phyloP scores from a whole-genome alignment of 2,888 invertebrate genomes.

The Pollenia angustigena region DNA sequence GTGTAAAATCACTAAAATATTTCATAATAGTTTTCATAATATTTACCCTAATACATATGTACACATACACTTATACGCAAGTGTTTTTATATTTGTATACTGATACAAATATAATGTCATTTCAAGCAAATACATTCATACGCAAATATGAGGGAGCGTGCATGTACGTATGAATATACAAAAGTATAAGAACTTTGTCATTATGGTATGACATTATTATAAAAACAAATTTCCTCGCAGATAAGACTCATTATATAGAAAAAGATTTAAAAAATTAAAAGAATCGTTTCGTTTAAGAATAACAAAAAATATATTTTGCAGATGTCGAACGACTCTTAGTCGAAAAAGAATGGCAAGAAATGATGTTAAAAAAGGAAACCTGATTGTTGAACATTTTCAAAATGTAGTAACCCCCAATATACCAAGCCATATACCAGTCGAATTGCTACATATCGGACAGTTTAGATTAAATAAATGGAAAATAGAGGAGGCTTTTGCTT shows the following conservation, averaged over 20 bases:
- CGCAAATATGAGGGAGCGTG: no score
- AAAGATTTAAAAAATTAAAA: conserved; percentile 9
- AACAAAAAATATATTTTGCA: no score
- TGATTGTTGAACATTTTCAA: no score
- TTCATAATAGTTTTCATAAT: conserved; percentile 65
- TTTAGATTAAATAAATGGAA: no score
- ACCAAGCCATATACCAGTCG: no score
- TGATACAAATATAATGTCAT: conserved; percentile 10
- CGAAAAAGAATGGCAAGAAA: no score
- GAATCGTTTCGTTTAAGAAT: not conserved
- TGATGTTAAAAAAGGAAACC: no score
- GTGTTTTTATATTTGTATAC: not conserved
- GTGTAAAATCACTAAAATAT: conserved; percentile 68
- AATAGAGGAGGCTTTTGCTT: no score
- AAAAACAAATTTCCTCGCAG: conserved; percentile 22
- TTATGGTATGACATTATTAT: conserved; percentile 40
- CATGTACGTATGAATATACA: not conserved
- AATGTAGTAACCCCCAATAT: no score
- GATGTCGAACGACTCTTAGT: no score
- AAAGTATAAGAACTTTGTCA: conserved; percentile 35
- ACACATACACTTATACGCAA: not conserved
- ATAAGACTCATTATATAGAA: conserved; percentile 36
- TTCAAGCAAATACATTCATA: not conserved
- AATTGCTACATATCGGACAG: no score
- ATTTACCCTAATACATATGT: conserved; percentile 35